Conservation (phyloP, 35 echinoderm and acorn worm species). For the Eucidaris tribuloides region DNA sequence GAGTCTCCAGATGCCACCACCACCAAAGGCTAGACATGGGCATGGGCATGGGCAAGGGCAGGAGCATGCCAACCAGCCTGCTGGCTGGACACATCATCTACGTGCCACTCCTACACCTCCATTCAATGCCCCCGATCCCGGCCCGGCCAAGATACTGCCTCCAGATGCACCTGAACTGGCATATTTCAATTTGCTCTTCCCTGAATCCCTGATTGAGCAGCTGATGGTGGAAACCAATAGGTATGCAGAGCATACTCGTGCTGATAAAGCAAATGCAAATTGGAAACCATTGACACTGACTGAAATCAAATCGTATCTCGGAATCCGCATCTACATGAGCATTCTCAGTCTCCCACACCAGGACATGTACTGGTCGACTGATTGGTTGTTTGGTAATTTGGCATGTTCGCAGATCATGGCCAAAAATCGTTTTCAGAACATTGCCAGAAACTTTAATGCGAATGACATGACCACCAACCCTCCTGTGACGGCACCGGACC, state of each 20-base stretch:
- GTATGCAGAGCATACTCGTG: not conserved
- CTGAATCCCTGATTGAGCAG: constrained; percentile 5
- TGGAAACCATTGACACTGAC: constrained; percentile 1
- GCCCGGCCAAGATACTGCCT: not conserved
- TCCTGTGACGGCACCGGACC: constrained; percentile 15
- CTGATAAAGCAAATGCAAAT: constrained; percentile 4
- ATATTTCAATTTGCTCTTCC: not conserved
- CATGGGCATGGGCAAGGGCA: too few species aligned
- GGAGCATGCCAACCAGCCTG: constrained; percentile 10
- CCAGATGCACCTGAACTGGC: not conserved
- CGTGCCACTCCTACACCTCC: constrained; percentile 2
- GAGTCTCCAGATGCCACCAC: not conserved
- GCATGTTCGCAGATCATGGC: constrained; percentile 25
- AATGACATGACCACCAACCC: constrained; percentile 31
- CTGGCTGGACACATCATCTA: constrained; percentile 12
- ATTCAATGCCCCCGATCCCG: constrained; percentile 15
- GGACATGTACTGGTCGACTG: constrained; percentile 23
- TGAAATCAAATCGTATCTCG: constrained; percentile 23
- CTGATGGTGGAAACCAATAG: constrained; percentile 14
- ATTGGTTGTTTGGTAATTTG: constrained; percentile 20
- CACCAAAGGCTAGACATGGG: not conserved
- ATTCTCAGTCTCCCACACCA: constrained; percentile 17
- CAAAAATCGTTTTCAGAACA: constrained; percentile 31
- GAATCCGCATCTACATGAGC: constrained; percentile 32
- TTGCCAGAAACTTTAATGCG: constrained; percentile 9